phyloP scores from a whole-genome alignment of 1,140 invertebrate species.

The Drosophila auraria region DNA sequence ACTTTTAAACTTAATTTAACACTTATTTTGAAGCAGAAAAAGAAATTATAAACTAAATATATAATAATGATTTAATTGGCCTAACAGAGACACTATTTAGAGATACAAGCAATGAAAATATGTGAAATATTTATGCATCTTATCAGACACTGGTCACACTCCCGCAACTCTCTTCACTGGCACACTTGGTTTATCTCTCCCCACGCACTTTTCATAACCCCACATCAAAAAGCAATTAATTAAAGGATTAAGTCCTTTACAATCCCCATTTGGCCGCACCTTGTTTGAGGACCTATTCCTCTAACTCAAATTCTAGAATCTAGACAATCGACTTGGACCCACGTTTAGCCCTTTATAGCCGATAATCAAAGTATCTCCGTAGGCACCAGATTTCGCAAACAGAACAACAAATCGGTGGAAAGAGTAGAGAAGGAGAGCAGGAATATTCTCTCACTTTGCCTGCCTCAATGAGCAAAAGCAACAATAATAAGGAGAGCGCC shows the following conservation, averaged over 20 bases:
- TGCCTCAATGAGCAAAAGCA: slow-evolving; percentile 47
- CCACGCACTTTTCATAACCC: not conserved
- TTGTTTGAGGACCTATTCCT: not conserved
- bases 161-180: not conserved
- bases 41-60: not conserved
- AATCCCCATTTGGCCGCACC: not conserved
- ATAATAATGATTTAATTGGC: too few relatives aligned
- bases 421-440: not conserved
- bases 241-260: not conserved
- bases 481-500: slow-evolving; percentile 30
- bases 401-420: slow-evolving; percentile 24
- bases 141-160: not conserved
- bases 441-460: slow-evolving; percentile 14
- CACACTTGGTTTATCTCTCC: not conserved
- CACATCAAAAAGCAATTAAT: not conserved
- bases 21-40: too few relatives aligned
- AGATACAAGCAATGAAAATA: not conserved
- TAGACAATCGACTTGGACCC: slow-evolving; percentile 25
- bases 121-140: not conserved
- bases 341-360: slow-evolving; percentile 18
- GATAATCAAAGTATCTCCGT: slow-evolving; percentile 54
- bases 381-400: slow-evolving; percentile 53
- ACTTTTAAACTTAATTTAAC: not conserved
- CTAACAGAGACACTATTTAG: not conserved
- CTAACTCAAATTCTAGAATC: slow-evolving; percentile 31